Evolutionary conservation across 2,888 invertebrate species (phyloP).

Genomic region (Stenchaetothrips biformis): DNA sequence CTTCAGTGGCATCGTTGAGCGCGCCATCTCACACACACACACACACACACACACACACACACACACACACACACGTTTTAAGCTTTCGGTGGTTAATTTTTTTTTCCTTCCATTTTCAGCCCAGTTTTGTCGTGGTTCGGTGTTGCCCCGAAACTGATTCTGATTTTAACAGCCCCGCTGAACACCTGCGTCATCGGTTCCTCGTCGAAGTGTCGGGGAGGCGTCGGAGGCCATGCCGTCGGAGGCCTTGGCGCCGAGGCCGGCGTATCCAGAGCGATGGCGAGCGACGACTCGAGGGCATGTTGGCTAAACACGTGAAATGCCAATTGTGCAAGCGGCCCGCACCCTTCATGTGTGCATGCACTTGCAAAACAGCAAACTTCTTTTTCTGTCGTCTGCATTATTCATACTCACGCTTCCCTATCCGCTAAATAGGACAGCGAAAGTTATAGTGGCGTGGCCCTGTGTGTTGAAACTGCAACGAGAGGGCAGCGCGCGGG

Average conservation of each 20-base stretch:
- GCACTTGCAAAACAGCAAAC: conserved; percentile 4
- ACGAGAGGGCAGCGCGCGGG: background rate
- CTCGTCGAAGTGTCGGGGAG: too few relatives aligned
- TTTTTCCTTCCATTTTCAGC: too few relatives aligned
- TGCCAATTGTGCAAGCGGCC: background rate
- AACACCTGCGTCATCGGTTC: background rate
- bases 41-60: too few relatives aligned
- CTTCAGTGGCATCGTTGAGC: background rate
- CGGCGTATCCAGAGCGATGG: too few relatives aligned
- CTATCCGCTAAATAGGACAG: conserved; percentile 23
- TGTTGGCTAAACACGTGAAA: conserved; percentile 13
- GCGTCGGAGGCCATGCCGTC: too few relatives aligned
- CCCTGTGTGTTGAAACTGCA: conserved; percentile 11
- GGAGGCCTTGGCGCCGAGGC: too few relatives aligned
- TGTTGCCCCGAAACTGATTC: too few relatives aligned
- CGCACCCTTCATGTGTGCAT: background rate
- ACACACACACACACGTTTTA: too few relatives aligned
- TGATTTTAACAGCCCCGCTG: background rate
- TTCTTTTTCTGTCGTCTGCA: conserved; percentile 10
- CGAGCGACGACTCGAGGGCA: background rate
- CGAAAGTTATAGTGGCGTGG: conserved; percentile 18
- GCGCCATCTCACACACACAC: background rate
- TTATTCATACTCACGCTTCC: conserved; percentile 23
- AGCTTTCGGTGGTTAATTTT: too few relatives aligned
- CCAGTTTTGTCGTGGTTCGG: too few relatives aligned